Evolutionary conservation across 2,888 invertebrate genomes (phyloP).

Genomic region (Sturmia bella): DNA sequence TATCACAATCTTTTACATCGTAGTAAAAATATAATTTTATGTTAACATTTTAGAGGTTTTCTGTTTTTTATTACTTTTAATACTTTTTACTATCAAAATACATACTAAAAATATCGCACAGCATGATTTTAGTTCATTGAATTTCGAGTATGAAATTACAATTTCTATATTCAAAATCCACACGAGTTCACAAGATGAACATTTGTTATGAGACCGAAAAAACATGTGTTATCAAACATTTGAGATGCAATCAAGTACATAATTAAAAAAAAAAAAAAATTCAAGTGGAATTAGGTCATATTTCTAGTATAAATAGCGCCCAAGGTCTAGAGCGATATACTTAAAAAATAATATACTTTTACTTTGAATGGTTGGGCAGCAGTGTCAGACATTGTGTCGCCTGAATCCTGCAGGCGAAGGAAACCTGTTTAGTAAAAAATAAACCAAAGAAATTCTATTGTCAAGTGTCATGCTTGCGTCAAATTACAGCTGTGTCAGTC

Average conservation of each 20-base stretch:
- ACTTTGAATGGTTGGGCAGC: conserved; percentile 56
- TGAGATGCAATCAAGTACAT: neutral
- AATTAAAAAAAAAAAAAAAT: neutral
- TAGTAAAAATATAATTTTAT: too few relatives aligned
- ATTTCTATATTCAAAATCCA: conserved; percentile 70
- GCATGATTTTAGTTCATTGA: too few relatives aligned
- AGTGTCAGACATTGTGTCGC: conserved; percentile 66
- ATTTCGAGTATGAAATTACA: conserved; percentile 71
- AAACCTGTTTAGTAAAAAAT: conserved; percentile 21
- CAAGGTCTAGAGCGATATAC: neutral
- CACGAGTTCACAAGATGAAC: conserved; percentile 4
- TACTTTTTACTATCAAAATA: too few relatives aligned
- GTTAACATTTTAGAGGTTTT: too few relatives aligned
- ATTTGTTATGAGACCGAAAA: neutral
- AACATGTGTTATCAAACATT: conserved; percentile 26
- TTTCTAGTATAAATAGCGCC: conserved; percentile 24
- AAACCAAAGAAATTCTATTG: conserved; percentile 28
- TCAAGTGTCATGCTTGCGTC: conserved; percentile 54
- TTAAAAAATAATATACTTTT: neutral
- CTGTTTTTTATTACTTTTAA: too few relatives aligned
- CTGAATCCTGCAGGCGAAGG: conserved; percentile 20
- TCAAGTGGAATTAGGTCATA: conserved; percentile 60
- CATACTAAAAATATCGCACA: too few relatives aligned
- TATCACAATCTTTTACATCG: too few relatives aligned
- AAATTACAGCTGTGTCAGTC: conserved; percentile 46